These are phyloP conservation scores for Chaunax sp. DNA, from an alignment of 2,797 vertebrate species.

Conservation along the genomic window DNA sequence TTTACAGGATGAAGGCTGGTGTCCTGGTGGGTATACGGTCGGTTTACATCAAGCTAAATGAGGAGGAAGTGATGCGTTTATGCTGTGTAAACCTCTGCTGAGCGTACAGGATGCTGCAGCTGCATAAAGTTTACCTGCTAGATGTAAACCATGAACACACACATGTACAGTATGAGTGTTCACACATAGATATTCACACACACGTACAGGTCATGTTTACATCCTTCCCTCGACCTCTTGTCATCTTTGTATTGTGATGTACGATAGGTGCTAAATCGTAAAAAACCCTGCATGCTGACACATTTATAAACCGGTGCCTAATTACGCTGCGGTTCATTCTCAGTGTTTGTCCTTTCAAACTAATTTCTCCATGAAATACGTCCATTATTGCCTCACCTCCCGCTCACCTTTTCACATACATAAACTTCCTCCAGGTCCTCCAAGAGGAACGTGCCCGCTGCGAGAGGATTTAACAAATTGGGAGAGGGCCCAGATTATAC, in stretches of 20 bases:
- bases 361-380: slow-evolving; percentile 46
- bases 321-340: slow-evolving; percentile 36
- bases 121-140: slow-evolving; percentile 82
- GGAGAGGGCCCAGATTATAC: slow-evolving; percentile 70
- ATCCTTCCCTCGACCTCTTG: slow-evolving; percentile 21
- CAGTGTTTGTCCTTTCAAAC: slow-evolving; percentile 47
- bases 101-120: slow-evolving; percentile 69
- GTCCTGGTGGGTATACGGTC: slow-evolving; percentile 44
- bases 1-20: slow-evolving; percentile 43
- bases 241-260: slow-evolving; percentile 36
- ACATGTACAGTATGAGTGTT: slow-evolving; percentile 3
- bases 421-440: slow-evolving; percentile 51
- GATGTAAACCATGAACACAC: slow-evolving; percentile 69
- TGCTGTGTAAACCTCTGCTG: slow-evolving; percentile 74
- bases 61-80: slow-evolving; percentile 82
- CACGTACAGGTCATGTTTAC: slow-evolving; percentile 25
- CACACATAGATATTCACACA: slow-evolving; percentile 1
- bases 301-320: slow-evolving; percentile 55
- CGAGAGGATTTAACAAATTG: slow-evolving; percentile 63
- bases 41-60: slow-evolving; percentile 74
- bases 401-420: slow-evolving; percentile 32
- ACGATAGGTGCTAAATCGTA: slow-evolving; percentile 38
- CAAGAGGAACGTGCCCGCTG: slow-evolving; percentile 28
- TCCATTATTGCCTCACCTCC: slow-evolving; percentile 34
- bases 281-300: slow-evolving; percentile 32